Conservation (phyloP, 2,888 invertebrate genomes). For the Liodrosophila aerea region DNA sequence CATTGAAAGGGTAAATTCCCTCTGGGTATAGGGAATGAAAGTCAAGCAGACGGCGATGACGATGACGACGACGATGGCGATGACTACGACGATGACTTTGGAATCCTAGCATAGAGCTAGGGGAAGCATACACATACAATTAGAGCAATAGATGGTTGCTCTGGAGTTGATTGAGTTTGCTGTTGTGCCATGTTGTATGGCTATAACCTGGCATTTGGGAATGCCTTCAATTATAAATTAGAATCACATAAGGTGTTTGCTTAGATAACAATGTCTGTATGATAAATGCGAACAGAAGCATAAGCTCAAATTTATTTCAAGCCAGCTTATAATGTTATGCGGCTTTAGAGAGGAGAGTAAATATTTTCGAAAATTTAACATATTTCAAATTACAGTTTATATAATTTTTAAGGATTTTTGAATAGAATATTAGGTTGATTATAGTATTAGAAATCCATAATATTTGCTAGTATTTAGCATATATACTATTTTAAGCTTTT, state of each 20-base stretch:
- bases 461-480: too few relatives aligned
- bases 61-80: too few relatives aligned
- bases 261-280: constrained; percentile 27
- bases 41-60: constrained; percentile 28
- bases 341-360: too few relatives aligned
- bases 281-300: constrained; percentile 13
- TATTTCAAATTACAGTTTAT: too few relatives aligned
- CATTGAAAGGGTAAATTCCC: constrained; percentile 40
- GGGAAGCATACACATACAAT: constrained; percentile 40
- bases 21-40: constrained; percentile 5
- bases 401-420: too few relatives aligned
- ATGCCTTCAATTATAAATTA: constrained; percentile 44
- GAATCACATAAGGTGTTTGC: constrained; percentile 35
- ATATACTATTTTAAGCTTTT: too few relatives aligned
- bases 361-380: too few relatives aligned
- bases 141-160: constrained; percentile 15
- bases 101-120: constrained; percentile 34
- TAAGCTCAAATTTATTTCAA: not conserved
- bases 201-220: constrained; percentile 16
- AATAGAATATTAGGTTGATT: too few relatives aligned
- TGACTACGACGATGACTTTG: too few relatives aligned
- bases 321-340: too few relatives aligned
- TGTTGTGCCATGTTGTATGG: constrained; percentile 30
- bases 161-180: constrained; percentile 58
- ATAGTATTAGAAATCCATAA: too few relatives aligned